Base-by-base conservation (phyloP, 2,888 invertebrate genomes). In the Heliconius sara region DNA sequence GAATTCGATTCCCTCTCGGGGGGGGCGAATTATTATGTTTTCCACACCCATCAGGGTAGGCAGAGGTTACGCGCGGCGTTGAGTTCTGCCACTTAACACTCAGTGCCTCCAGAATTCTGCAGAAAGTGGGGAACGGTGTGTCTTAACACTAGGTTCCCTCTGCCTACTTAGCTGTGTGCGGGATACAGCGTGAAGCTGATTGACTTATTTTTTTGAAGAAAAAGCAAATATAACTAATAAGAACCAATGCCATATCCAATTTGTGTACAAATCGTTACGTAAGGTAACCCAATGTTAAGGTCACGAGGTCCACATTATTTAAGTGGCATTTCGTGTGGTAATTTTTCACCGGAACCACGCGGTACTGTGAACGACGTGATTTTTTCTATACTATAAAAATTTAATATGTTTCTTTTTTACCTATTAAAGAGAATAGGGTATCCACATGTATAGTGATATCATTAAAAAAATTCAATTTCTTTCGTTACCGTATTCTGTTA, bases 201-300 rank as follows among this genome's bases (percentile, higher is more conserved):
- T 39, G 1, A 9, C 10, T 39, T 39, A 0, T 39, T 9, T 39
- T 39, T 39, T 39, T 39, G 9, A 39, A 39, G 39, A 9, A 39
- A 39, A 39, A 39, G 9, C 39, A 39, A 65, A 65, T 19, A 63
- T 63, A 75, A 87, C 86, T 78, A 25, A 30, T 39, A 63, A 34
- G 27, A 74, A 71, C 52, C 60, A 70, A 77, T 83, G 60, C 83
- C 84, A 74, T 73, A 81, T 85, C 84, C 81, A 79, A 80, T 68
- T 79, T 74, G 66, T 73, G 65, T 74, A 71, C 77, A 74, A n/a
- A 71, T 80, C 43, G 70, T 83, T 83, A 81, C 65, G 76, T 77
- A 81, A 81, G 65, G 73, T 77, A 80, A 81, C 57, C 76, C 83
- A 83, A 81, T 81, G 83, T 80, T 83, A 83, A 83, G 83, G 83